Evolutionary conservation across 2,797 vertebrate genomes (phyloP).

Genomic region (Mastacembelus armatus): DNA sequence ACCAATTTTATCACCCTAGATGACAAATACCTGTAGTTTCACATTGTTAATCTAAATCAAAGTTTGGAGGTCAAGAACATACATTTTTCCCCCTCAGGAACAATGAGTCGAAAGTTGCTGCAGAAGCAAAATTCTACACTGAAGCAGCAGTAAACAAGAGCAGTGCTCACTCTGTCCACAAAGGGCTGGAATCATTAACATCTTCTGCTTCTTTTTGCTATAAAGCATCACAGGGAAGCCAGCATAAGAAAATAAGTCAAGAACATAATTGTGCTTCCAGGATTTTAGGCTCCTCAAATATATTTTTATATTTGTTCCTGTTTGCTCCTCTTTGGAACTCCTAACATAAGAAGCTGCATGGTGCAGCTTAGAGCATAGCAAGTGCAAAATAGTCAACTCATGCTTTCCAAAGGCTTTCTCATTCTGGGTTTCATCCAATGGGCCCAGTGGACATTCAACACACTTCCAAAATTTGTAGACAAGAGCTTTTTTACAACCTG

Average conservation of each 20-base stretch:
- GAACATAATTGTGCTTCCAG: slow-evolving; percentile 38
- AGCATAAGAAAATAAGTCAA: slow-evolving; percentile 33
- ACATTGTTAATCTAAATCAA: neutral
- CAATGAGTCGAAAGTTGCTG: slow-evolving; percentile 21
- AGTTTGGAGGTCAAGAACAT: slow-evolving; percentile 10
- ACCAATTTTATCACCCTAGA: neutral
- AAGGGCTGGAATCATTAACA: slow-evolving; percentile 49
- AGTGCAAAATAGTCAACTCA: neutral
- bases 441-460: neutral
- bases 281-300: slow-evolving; percentile 35
- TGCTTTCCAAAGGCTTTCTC: slow-evolving; percentile 2
- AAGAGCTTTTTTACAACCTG: slow-evolving; percentile 13
- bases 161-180: slow-evolving; percentile 20
- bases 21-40: neutral
- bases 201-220: slow-evolving; percentile 26
- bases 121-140: slow-evolving; percentile 14
- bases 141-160: slow-evolving; percentile 29
- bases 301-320: slow-evolving; percentile 26
- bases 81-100: slow-evolving; percentile 14
- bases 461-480: slow-evolving; percentile 15
- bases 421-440: slow-evolving; percentile 18
- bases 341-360: neutral
- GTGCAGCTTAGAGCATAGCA: slow-evolving; percentile 2
- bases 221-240: slow-evolving; percentile 35
- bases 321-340: slow-evolving; percentile 18